These are phyloP conservation scores for Hemiprocne comata DNA, from an alignment of 2,113 vertebrate genomes.

Conservation along the genomic window DNA sequence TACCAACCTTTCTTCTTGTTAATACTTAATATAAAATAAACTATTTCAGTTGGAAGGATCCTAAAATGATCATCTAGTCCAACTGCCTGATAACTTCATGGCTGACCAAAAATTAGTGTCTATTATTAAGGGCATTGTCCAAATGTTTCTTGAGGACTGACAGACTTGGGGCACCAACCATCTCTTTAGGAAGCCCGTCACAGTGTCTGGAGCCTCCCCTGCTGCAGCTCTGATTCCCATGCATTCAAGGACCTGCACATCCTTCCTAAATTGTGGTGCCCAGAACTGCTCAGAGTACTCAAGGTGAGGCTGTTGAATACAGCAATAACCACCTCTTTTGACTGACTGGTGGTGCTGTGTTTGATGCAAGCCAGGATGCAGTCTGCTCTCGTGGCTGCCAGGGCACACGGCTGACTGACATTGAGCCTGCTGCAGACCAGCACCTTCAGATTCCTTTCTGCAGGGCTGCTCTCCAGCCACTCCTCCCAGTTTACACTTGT, in stretches of 20 bases:
- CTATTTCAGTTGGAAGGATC: not conserved
- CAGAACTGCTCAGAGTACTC: accelerated
- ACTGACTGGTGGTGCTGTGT: accelerated
- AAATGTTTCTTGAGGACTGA: not conserved
- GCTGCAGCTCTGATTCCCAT: not conserved
- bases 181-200: not conserved
- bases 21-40: not conserved
- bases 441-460: not conserved
- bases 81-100: not conserved
- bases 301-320: accelerated
- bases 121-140: not conserved
- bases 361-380: accelerated
- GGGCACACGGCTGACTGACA: accelerated
- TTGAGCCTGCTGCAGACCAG: not conserved
- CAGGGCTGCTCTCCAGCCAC: not conserved
- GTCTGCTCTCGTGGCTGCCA: not conserved
- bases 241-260: not conserved
- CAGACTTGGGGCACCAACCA: not conserved
- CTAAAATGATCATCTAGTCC: not conserved
- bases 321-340: accelerated
- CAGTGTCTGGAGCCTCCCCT: not conserved
- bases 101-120: not conserved
- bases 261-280: not conserved
- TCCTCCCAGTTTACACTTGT: not conserved
- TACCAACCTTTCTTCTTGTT: not conserved